Base-by-base conservation (phyloP, 2,888 invertebrate genomes). In the Leucophenga montana region DNA sequence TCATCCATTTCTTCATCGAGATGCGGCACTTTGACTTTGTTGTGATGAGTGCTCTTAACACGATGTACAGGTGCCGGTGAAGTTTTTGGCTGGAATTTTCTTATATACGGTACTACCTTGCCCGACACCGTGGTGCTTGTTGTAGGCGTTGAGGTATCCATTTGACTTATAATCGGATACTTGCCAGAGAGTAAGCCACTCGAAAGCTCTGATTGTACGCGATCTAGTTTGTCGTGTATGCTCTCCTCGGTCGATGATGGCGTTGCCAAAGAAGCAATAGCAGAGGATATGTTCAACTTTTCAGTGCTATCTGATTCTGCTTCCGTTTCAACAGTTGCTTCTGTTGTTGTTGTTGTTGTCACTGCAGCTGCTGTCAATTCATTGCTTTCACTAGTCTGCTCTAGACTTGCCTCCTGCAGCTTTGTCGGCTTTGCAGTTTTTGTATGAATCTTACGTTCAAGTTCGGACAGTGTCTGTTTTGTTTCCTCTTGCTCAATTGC, bases 151-250 rank as follows among this genome's bases (percentile, higher is more conserved):
- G 86, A 82, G 13, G 77, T 73, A 39, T 84, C 87, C 85, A 94
- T 93, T 86, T 93, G 93, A 66, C 92, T 92, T 39, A 92, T 91
- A 65, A 92, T 92, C 71, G 93, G 91, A 77, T 94, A 92, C 66
- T 93, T 93, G 65, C 94, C 94, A 3, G 92, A 92, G 27, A 95
- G 88, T 64, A 95, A 91, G 67, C 93, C 94, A 80, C 94, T 94
- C 0, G 95, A 95, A 31, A 96, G 87, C 85, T 95, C 95, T 0
- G 95, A 95, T 82, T 95, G 95, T 13, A 95, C 95, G 67, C 94
- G 91, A 85, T 96, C 95, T 75, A 96, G 89, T 87, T 95, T 95
- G 80, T 96, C 96, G 75, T 94, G 95, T 61, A 95, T 93, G 83
- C 95, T 95, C 89, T 95, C 95, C 1, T 95, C 95, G 0, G 95